Evolutionary conservation across 2,113 vertebrate species (phyloP).

Genomic region (Neotoma lepida): DNA sequence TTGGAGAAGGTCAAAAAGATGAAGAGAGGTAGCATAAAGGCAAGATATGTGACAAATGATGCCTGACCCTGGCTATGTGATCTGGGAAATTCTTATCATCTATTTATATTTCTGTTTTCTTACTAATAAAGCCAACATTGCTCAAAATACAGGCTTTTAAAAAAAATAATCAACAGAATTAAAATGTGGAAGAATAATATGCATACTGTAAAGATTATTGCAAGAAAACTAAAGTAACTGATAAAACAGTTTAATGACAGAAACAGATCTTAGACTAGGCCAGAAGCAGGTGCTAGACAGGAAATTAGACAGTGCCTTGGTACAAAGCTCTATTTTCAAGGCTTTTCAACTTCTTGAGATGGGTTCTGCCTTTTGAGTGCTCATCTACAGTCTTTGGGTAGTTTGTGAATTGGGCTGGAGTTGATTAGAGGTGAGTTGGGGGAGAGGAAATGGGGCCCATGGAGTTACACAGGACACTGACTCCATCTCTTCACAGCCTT

Average conservation of each 20-base stretch:
- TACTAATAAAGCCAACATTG: neutral
- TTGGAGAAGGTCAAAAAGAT: neutral
- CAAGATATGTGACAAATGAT: neutral
- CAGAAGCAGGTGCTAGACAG: neutral
- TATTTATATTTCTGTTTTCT: neutral
- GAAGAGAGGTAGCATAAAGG: neutral
- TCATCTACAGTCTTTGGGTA: neutral
- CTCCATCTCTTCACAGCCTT: conserved; percentile 87
- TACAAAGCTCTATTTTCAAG: neutral
- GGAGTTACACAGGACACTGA: neutral
- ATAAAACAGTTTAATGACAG: neutral
- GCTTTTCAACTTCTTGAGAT: neutral
- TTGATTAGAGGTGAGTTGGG: neutral
- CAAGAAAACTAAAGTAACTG: neutral
- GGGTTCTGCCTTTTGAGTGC: neutral
- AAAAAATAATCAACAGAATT: neutral
- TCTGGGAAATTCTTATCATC: neutral
- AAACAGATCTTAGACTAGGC: neutral
- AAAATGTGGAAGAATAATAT: neutral
- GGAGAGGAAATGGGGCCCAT: neutral
- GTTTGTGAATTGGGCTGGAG: neutral
- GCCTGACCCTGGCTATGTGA: neutral
- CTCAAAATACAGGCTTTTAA: neutral
- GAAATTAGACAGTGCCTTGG: neutral
- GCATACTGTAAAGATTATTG: neutral